phyloP scores from a whole-genome alignment of 2,888 invertebrate species.

The Scaptomyza caliginosa region DNA sequence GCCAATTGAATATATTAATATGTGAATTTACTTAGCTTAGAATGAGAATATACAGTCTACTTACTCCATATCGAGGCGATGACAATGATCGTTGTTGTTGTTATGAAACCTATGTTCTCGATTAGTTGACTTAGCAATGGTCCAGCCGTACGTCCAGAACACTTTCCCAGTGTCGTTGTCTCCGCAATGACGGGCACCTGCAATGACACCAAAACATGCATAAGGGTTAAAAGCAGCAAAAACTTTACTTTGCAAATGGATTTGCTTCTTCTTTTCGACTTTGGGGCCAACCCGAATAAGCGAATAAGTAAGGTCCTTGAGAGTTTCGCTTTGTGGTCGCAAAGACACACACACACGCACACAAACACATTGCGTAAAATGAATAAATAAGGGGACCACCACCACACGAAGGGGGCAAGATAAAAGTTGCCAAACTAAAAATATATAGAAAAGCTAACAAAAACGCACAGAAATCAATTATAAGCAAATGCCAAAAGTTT shows the following conservation, averaged over 20 bases:
- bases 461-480: constrained; percentile 50
- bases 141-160: constrained; percentile 69
- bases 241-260: constrained; percentile 17
- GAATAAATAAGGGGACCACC: constrained; percentile 28
- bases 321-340: constrained; percentile 11
- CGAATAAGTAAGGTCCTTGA: constrained; percentile 13
- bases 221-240: constrained; percentile 6
- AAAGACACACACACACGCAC: constrained; percentile 23
- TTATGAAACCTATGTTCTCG: constrained; percentile 81
- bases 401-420: neutral
- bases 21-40: constrained; percentile 5
- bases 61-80: constrained; percentile 79
- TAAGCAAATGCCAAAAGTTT: constrained; percentile 43
- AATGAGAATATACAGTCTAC: neutral
- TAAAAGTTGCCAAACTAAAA: constrained; percentile 17
- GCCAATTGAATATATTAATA: constrained; percentile 41
- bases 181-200: constrained; percentile 80
- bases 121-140: constrained; percentile 72
- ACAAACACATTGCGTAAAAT: constrained; percentile 15
- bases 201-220: constrained; percentile 40
- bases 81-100: constrained; percentile 76
- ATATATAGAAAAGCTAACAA: constrained; percentile 9
- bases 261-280: constrained; percentile 12
- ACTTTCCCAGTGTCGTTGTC: constrained; percentile 71
- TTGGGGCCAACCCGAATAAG: constrained; percentile 6